A percentile compares a stretch with the other conserved stretches of the same genome.
phyloP scores from a whole-genome alignment of 2,888 invertebrate species.

The Caenorhabditis imperialis region DNA sequence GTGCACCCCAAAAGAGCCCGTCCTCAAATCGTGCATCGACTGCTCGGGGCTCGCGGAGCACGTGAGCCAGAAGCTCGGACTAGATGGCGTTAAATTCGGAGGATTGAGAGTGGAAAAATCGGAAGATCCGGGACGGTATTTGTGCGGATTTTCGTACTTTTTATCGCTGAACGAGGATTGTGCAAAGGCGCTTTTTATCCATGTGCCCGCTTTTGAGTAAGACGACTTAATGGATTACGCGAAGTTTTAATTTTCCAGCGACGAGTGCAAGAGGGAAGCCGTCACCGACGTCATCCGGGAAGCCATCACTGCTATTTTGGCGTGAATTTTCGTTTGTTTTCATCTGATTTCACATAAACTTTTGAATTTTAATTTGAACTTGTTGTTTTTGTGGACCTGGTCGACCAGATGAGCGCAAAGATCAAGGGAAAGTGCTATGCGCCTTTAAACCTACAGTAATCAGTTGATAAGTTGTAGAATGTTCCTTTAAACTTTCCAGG shows the following conservation, averaged over 20 bases:
- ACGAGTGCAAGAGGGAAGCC: constrained; percentile 42
- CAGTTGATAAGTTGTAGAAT: too few species aligned
- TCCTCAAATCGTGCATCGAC: constrained; percentile 35
- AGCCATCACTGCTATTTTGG: constrained; percentile 30
- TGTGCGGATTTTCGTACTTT: constrained; percentile 67
- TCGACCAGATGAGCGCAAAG: too few species aligned
- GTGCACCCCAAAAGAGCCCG: constrained; percentile 8
- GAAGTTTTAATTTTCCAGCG: constrained; percentile 32
- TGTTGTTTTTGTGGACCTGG: too few species aligned
- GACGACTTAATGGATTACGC: constrained; percentile 1
- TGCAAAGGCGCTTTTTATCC: constrained; percentile 61
- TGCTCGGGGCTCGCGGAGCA: constrained; percentile 38
- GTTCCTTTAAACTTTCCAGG: too few species aligned
- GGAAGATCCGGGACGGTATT: constrained; percentile 64
- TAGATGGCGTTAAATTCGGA: constrained; percentile 25
- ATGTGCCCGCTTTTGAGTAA: constrained; percentile 61
- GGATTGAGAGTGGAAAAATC: constrained; percentile 44
- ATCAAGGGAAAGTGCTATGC: too few species aligned
- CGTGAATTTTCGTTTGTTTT: too few species aligned
- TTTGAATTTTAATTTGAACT: too few species aligned
- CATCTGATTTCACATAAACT: too few species aligned
- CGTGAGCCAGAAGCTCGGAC: constrained; percentile 22
- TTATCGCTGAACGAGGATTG: constrained; percentile 56
- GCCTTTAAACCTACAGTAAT: too few species aligned
- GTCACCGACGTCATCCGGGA: constrained; percentile 44